Evolutionary conservation across 2,113 vertebrate species (phyloP), one percentile per base, ranked within the genome.

Genomic region (Ia io): DNA sequence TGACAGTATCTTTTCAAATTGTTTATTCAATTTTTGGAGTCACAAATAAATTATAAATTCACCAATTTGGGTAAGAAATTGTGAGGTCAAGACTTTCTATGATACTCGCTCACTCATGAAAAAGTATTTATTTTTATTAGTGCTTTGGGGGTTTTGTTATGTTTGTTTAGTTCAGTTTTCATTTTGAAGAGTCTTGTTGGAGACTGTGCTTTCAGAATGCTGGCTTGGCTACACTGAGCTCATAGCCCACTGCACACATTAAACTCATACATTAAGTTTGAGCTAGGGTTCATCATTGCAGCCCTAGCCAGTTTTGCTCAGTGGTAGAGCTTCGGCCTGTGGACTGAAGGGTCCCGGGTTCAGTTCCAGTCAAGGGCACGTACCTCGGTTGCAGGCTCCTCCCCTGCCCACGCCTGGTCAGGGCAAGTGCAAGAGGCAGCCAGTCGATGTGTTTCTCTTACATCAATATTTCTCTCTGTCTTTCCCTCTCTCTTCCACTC

Each of bases 11-110:
- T 96, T 85, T 77, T 74, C 40, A 84, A 88, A 78, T 35, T 82
- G 28, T 95, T 95, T 86, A 74, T 85, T 61, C 67, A 20, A 17
- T 56, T 70, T 63, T 83, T 40, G 78, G 90, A 74, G 37, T 86
- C 84, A 61, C 63, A 42, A 87, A 37, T 92, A 93, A 94, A 76
- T 90, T 85, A 79, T 37, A 42, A 93, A 65, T 28, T 79, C 25
- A 49, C 35, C 51, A 16, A 73, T 53, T 84, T 89, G 16, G 88
- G 30, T 49, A 32, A 86, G 30, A 73, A 71, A 47, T 42, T 32
- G 2, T 47, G 44, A 35, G n/a, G 56, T 89, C 42, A 40, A 73
- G 91, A 49, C 9, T 69, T 94, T 37, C 51, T 44, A 22, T 20
- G 51, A 2, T 37, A 53, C 61, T 84, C 76, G 17, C 51, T 71